Evolutionary conservation across 2,113 vertebrate genomes (phyloP).

Genomic region (Pimephales promelas): DNA sequence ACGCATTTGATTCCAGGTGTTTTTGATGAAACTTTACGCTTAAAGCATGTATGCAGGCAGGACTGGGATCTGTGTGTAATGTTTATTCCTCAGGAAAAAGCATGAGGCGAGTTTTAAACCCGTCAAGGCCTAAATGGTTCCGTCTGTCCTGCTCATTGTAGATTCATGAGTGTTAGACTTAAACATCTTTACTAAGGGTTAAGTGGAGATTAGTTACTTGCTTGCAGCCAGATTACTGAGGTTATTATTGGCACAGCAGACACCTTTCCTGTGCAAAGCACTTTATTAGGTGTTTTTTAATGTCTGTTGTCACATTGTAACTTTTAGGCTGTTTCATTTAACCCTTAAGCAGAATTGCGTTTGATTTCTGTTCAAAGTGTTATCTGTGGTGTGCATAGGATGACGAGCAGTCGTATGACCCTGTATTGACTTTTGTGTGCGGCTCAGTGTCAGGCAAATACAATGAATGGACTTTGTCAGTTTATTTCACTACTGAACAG

Average conservation of each 20-base stretch:
- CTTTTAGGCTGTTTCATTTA: neutral
- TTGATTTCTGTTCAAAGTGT: neutral
- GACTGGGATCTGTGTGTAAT: constrained; percentile 7
- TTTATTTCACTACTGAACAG: neutral
- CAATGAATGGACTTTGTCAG: constrained; percentile 56
- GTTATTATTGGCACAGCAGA: constrained; percentile 67
- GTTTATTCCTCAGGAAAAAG: constrained; percentile 13
- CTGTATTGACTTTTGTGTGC: constrained; percentile 48
- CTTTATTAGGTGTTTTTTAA: neutral
- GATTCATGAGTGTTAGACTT: neutral
- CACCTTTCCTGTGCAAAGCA: constrained; percentile 48
- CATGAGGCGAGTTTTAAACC: neutral
- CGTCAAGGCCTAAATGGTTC: neutral
- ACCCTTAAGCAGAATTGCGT: neutral
- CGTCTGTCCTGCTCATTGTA: neutral
- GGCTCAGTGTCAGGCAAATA: constrained; percentile 42
- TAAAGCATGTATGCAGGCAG: constrained; percentile 11
- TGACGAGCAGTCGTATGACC: constrained; percentile 6
- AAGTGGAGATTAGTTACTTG: constrained; percentile 40
- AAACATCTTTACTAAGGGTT: constrained; percentile 16
- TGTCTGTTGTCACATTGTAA: neutral
- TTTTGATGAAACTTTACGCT: constrained; percentile 46
- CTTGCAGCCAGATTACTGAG: constrained; percentile 56
- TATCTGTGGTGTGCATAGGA: neutral
- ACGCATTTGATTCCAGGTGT: constrained; percentile 40